phyloP scores from a whole-genome alignment of 2,113 vertebrate species.

The Percina caprodes region DNA sequence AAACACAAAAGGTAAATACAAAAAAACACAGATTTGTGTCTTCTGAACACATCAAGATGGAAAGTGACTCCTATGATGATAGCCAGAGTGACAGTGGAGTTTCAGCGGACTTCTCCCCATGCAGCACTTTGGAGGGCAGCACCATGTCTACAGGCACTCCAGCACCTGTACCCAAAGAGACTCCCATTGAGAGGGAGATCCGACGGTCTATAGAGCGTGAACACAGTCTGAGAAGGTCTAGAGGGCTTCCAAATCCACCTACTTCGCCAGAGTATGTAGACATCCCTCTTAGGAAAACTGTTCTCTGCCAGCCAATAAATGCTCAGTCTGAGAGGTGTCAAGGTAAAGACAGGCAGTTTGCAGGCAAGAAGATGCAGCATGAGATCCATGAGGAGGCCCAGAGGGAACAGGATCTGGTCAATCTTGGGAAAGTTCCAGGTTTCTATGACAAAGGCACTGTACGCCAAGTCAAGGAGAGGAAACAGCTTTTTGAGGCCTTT shows the following conservation, averaged over 20 bases:
- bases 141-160: not conserved
- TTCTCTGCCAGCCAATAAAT: slow-evolving; percentile 57
- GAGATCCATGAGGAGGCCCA: slow-evolving; percentile 86
- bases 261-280: slow-evolving; percentile 82
- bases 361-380: slow-evolving; percentile 89
- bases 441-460: slow-evolving; percentile 83
- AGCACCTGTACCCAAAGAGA: slow-evolving; percentile 79
- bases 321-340: slow-evolving; percentile 76
- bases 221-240: slow-evolving; percentile 89
- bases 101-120: slow-evolving; percentile 72
- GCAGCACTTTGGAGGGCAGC: slow-evolving; percentile 59
- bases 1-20: slow-evolving; percentile 17
- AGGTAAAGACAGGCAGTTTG: slow-evolving; percentile 86
- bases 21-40: slow-evolving; percentile 11
- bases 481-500: slow-evolving; percentile 86
- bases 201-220: slow-evolving; percentile 88
- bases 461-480: slow-evolving; percentile 85
- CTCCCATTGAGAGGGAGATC: slow-evolving; percentile 92
- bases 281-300: slow-evolving; percentile 84
- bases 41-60: slow-evolving; percentile 69
- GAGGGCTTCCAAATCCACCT: slow-evolving; percentile 83
- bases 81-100: slow-evolving; percentile 77
- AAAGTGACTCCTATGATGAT: slow-evolving; percentile 73
- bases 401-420: slow-evolving; percentile 87
- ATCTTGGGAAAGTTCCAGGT: slow-evolving; percentile 80